Evolutionary conservation across 92 coral and sea anemone species (phyloP).

Genomic region (Heteractis magnifica): DNA sequence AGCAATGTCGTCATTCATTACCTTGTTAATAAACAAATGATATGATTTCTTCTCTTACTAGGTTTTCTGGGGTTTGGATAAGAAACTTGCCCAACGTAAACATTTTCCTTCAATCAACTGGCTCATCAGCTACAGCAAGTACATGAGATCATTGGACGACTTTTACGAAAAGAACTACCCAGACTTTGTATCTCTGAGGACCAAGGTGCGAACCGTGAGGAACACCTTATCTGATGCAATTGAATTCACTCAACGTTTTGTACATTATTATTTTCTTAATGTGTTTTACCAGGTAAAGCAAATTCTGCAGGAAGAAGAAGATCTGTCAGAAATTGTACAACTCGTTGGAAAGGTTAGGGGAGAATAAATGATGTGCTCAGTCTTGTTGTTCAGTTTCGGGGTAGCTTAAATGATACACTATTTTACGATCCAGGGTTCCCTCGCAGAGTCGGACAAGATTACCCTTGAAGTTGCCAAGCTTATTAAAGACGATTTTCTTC

Average conservation of each 20-base stretch:
- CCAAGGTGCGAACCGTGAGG: constrained; percentile 61
- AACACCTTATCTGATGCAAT: neutral
- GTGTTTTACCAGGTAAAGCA: constrained; percentile 75
- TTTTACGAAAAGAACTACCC: constrained; percentile 91
- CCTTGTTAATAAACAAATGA: neutral
- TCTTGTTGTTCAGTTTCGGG: neutral
- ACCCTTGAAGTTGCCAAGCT: constrained; percentile 96
- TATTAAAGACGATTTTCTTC: constrained; percentile 92
- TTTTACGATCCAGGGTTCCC: constrained; percentile 67
- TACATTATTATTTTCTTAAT: neutral
- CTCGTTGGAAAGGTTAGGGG: constrained; percentile 93
- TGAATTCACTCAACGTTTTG: neutral
- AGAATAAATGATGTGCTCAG: neutral
- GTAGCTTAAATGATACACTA: neutral
- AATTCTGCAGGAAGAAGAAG: constrained; percentile 97
- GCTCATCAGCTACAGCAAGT: constrained; percentile 99
- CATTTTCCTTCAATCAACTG: constrained; percentile 98
- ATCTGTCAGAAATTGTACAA: constrained; percentile 96
- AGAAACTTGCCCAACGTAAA: constrained; percentile 96
- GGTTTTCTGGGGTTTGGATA: constrained; percentile 99
- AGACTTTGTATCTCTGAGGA: constrained; percentile 89
- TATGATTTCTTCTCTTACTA: constrained; percentile 13
- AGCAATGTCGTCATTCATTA: neutral
- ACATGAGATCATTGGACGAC: constrained; percentile 94
- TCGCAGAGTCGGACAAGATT: constrained; percentile 97